Evolutionary conservation across 2,113 vertebrate species (phyloP).

Genomic region (Chinchilla lanigera): DNA sequence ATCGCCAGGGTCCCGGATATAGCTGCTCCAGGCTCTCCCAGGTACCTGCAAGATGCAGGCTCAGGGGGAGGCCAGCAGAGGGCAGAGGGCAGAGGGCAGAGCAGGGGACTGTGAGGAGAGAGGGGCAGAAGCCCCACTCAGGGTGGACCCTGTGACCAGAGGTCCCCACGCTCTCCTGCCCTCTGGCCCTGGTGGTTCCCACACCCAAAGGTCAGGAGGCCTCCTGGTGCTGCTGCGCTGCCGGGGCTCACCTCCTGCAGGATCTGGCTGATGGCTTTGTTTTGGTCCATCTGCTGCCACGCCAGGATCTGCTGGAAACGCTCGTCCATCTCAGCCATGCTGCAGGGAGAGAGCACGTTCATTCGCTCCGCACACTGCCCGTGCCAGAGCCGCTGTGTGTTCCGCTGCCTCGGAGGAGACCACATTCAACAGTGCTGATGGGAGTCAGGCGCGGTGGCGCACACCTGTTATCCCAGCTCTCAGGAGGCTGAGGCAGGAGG

Average conservation of each 20-base stretch:
- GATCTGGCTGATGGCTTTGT: conserved; percentile 94
- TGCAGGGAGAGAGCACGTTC: conserved; percentile 79
- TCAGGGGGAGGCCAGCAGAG: background rate
- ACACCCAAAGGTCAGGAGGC: background rate
- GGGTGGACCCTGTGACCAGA: background rate
- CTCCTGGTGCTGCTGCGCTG: fast-evolving
- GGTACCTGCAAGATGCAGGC: background rate
- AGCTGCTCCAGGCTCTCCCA: background rate
- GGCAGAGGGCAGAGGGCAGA: fast-evolving
- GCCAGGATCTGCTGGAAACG: conserved; percentile 94
- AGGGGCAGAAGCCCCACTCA: background rate
- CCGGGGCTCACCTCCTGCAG: conserved; percentile 92
- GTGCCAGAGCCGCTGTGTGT: background rate
- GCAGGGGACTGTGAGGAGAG: background rate
- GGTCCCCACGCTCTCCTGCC: too few species aligned
- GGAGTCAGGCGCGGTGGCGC: background rate
- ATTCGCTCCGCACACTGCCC: background rate
- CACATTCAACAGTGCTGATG: background rate
- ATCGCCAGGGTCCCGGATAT: background rate
- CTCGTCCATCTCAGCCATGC: conserved; percentile 92
- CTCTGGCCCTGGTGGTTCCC: background rate
- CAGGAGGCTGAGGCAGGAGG: background rate
- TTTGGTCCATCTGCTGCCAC: conserved; percentile 96
- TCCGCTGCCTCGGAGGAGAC: background rate
- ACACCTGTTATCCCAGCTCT: background rate